phyloP scores from a whole-genome alignment of 2,888 invertebrate genomes.

The Cryptocephalus primarius region DNA sequence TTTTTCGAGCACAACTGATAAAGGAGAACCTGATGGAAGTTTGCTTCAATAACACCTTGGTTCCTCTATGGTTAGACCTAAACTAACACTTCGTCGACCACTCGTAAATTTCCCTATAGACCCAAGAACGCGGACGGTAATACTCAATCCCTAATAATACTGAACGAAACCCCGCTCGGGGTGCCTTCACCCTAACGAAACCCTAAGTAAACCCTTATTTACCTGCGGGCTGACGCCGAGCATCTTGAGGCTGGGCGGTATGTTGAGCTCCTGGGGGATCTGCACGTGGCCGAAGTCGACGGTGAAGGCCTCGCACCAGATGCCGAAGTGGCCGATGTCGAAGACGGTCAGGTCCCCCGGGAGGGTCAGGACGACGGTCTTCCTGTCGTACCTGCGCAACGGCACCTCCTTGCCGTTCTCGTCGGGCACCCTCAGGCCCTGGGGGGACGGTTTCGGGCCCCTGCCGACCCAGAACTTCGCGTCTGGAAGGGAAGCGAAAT shows the following conservation, averaged over 20 bases:
- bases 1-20: too few species aligned
- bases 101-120: too few species aligned
- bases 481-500: conserved; percentile 45
- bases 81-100: too few species aligned
- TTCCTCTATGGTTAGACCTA: too few species aligned
- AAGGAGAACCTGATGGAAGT: too few species aligned
- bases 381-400: conserved; percentile 68
- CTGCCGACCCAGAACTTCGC: conserved; percentile 91
- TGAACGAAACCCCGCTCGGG: too few species aligned
- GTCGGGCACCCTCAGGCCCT: conserved; percentile 78
- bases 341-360: conserved; percentile 84
- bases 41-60: too few species aligned
- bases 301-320: conserved; percentile 89
- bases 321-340: conserved; percentile 85
- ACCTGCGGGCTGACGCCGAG: conserved; percentile 91
- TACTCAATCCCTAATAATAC: too few species aligned
- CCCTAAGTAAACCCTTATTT: conserved; percentile 32
- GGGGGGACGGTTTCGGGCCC: conserved; percentile 68
- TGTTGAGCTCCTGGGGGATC: conserved; percentile 63
- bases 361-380: conserved; percentile 80
- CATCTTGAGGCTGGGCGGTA: conserved; percentile 88
- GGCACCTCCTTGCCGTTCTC: conserved; percentile 81
- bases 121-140: too few species aligned
- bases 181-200: too few species aligned
- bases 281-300: conserved; percentile 84